Evolutionary conservation across 2,113 vertebrate genomes (phyloP), one percentile per base, ranked within the genome.

Genomic region (Chaetodon trifascialis): DNA sequence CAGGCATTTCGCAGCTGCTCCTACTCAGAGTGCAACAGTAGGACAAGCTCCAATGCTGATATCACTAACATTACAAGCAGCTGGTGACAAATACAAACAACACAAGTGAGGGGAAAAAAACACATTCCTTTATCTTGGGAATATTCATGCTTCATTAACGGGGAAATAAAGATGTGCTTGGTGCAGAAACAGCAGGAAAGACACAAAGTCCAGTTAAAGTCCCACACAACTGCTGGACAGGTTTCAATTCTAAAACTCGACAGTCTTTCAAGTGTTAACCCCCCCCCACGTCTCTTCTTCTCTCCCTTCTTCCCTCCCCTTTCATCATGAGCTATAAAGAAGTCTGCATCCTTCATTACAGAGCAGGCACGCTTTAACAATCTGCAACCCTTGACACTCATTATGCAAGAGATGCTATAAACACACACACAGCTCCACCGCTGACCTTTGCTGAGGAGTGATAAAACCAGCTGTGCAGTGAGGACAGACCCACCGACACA

Each of bases 391-490:
- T 65, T 74, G 25, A 65, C 73, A 70, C 77, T 52, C 73, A 68
- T 90, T 84, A 85, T 77, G 79, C 71, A 87, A 89, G 63, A 76
- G 56, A 64, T 0, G 16, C 55, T 4, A 40, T 83, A 88, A 90
- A 85, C 66, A 23, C 1, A 74, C 25, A 51, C 62, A 74, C 52
- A 81, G 25, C 52, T 78, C 73, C 17, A 66, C 38, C 1, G 23
- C 14, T 83, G 84, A 88, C 87, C 88, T 87, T 91, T 85, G 79
- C 30, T 64, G 64, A n/a, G n/a, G n/a, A 46, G 60, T 36, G 51
- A 87, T 87, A 86, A 79, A 85, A 82, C 46, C 62, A 56, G 63
- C 54, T 52, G 34, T 7, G 51, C 65, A 38, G 21, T 2, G 3
- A 66, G 19, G 55, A 40, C 21, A 38, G 4, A 52, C 51, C 9